A percentile compares a stretch with the other conserved stretches of the same genome.
These are phyloP conservation scores for Micoletzkya japonica DNA, from an alignment of 2,888 invertebrate genomes.

Conservation along the genomic window DNA sequence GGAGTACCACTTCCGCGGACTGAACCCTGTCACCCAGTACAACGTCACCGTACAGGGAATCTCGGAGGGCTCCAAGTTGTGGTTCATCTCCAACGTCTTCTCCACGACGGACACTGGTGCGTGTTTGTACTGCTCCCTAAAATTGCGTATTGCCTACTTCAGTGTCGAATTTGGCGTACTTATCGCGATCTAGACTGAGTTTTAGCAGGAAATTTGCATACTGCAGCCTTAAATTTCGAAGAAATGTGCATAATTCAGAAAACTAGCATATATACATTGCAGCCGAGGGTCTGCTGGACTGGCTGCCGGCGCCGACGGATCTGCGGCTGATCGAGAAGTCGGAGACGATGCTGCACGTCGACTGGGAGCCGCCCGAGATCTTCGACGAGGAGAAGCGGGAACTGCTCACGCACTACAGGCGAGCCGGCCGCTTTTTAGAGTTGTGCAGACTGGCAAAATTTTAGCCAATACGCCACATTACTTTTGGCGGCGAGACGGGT, in stretches of 20 bases:
- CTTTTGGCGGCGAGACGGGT: too few relatives aligned
- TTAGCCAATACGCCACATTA: too few relatives aligned
- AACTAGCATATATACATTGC: slow-evolving; percentile 9
- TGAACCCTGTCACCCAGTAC: slow-evolving; percentile 59
- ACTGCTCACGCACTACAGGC: slow-evolving; percentile 61
- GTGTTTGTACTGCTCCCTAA: neutral
- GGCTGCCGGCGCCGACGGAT: slow-evolving; percentile 62
- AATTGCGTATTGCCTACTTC: too few relatives aligned
- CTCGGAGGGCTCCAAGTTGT: slow-evolving; percentile 48
- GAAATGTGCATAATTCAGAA: neutral
- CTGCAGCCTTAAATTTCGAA: neutral
- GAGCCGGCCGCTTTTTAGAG: too few relatives aligned
- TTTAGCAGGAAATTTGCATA: too few relatives aligned
- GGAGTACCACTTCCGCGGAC: slow-evolving; percentile 59
- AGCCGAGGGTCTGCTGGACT: slow-evolving; percentile 52
- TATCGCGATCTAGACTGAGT: too few relatives aligned
- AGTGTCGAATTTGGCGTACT: too few relatives aligned
- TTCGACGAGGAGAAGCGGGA: slow-evolving; percentile 58
- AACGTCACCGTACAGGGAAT: slow-evolving; percentile 59
- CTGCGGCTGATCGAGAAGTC: slow-evolving; percentile 62
- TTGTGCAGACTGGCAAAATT: too few relatives aligned
- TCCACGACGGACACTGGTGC: slow-evolving; percentile 54
- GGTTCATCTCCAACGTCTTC: slow-evolving; percentile 61
- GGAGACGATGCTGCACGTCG: slow-evolving; percentile 62
- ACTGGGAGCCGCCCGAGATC: slow-evolving; percentile 62